Conservation (phyloP, 2,113 vertebrate species). For the Leptodactylus fuscus region DNA sequence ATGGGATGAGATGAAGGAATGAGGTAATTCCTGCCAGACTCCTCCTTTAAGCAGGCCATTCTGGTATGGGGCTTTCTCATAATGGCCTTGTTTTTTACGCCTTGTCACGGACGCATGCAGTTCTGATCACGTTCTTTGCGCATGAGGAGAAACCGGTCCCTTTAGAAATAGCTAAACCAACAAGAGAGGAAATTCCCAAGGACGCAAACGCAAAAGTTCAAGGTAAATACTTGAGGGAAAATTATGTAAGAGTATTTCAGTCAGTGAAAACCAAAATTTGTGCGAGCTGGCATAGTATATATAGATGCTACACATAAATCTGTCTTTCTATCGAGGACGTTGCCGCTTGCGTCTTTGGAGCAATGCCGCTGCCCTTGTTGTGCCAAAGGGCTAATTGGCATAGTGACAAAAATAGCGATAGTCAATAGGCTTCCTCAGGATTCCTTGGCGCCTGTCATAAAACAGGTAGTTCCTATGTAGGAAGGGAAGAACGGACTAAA, state of each 20-base stretch:
- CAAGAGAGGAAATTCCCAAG: background rate
- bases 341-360: no score
- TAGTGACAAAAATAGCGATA: no score
- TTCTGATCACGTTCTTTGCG: background rate
- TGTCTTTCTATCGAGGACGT: no score
- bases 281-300: no score
- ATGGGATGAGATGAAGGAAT: slow-evolving; percentile 31
- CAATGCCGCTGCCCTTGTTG: no score
- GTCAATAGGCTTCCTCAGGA: no score
- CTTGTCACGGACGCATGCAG: slow-evolving; percentile 23
- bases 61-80: background rate
- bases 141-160: background rate
- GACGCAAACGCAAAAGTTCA: background rate
- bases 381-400: no score
- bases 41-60: slow-evolving; percentile 34
- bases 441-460: no score
- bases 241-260: background rate
- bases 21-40: slow-evolving; percentile 35
- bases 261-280: no score
- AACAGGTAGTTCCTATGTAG: no score
- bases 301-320: no score
- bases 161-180: background rate
- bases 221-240: background rate
- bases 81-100: slow-evolving; percentile 16
- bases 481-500: no score